Conservation (phyloP, 2,888 invertebrate species). For the Agrotis segetum region DNA sequence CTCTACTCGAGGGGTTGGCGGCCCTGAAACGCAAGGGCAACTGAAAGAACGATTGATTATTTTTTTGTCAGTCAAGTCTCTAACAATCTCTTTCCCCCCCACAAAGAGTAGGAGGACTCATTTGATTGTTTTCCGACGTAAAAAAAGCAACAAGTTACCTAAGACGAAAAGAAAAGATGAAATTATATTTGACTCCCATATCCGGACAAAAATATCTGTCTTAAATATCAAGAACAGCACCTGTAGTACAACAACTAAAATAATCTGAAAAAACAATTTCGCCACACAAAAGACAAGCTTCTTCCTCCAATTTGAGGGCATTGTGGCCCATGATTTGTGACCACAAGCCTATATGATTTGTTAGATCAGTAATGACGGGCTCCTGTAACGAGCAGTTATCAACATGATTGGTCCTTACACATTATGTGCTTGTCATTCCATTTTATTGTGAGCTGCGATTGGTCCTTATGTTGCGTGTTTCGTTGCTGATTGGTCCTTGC, state of each 20-base stretch:
- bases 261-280: not conserved
- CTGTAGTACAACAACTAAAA: not conserved
- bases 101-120: too few species aligned
- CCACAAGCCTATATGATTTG: constrained; percentile 52
- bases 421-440: constrained; percentile 47
- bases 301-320: constrained; percentile 14
- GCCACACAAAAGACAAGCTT: constrained; percentile 19
- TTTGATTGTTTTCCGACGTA: too few species aligned
- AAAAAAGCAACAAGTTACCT: too few species aligned
- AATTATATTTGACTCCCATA: too few species aligned
- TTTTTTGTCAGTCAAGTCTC: too few species aligned
- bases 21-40: too few species aligned
- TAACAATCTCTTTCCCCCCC: too few species aligned
- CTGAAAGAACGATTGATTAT: too few species aligned
- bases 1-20: too few species aligned
- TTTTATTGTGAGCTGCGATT: constrained; percentile 47
- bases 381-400: constrained; percentile 49
- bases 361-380: constrained; percentile 52
- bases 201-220: too few species aligned
- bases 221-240: too few species aligned
- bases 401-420: constrained; percentile 56
- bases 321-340: constrained; percentile 48
- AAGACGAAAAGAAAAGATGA: too few species aligned
- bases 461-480: constrained; percentile 33
- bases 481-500: constrained; percentile 43